Percentiles rank a stretch among this genome's conserved stretches.
Evolutionary conservation across 2,113 vertebrate genomes (phyloP).

Genomic region (Mungos mungo): DNA sequence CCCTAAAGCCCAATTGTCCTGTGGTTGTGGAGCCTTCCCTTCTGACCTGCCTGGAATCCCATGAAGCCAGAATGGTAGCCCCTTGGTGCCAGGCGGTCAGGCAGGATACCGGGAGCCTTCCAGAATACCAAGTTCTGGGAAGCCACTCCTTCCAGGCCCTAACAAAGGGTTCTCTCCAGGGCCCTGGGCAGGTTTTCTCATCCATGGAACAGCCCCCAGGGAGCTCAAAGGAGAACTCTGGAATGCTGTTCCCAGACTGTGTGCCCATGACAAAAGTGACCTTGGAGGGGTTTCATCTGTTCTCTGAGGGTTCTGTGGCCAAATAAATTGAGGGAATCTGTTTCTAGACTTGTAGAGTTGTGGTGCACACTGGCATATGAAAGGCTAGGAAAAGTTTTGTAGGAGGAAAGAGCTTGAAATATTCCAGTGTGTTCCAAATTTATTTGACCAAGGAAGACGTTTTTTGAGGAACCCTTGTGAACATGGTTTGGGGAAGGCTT

Average conservation of each 20-base stretch:
- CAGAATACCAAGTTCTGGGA: neutral
- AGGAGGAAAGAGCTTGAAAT: neutral
- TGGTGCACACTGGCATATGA: neutral
- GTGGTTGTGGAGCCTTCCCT: neutral
- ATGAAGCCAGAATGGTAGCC: slow-evolving; percentile 31
- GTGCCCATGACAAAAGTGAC: slow-evolving; percentile 30
- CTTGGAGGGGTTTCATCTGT: slow-evolving; percentile 11
- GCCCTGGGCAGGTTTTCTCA: slow-evolving; percentile 14
- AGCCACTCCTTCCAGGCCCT: neutral
- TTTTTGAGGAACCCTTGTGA: slow-evolving; percentile 19
- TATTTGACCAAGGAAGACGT: slow-evolving; percentile 36
- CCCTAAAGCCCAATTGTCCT: slow-evolving; percentile 25
- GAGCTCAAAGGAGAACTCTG: slow-evolving; percentile 38
- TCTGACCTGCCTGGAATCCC: slow-evolving; percentile 58
- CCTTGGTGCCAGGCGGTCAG: slow-evolving; percentile 26
- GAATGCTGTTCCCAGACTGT: slow-evolving; percentile 44
- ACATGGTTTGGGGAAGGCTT: neutral
- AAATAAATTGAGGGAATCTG: slow-evolving; percentile 20
- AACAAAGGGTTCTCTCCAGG: slow-evolving; percentile 5
- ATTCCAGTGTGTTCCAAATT: neutral
- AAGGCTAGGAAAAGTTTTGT: neutral
- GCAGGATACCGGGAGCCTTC: neutral
- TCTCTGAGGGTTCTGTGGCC: slow-evolving; percentile 53
- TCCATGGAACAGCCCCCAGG: slow-evolving; percentile 26
- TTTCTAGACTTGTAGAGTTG: neutral